Evolutionary conservation across 2,113 vertebrate genomes (phyloP).

Genomic region (Serilophus lunatus): DNA sequence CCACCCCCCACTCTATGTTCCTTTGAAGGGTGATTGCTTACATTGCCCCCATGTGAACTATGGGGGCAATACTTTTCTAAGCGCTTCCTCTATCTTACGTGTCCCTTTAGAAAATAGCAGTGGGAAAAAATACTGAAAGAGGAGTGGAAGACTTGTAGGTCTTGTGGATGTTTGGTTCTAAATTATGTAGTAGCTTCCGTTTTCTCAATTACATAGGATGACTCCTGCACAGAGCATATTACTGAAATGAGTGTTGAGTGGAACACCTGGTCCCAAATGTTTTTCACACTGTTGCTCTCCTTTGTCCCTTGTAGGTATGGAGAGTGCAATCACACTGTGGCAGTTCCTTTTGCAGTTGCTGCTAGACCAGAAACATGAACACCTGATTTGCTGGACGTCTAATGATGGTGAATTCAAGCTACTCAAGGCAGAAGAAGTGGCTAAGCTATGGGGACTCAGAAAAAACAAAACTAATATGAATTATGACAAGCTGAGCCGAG

Average conservation of each 20-base stretch:
- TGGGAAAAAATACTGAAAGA: neutral
- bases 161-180: neutral
- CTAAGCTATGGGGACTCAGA: constrained; percentile 94
- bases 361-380: constrained; percentile 94
- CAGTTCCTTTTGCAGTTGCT: constrained; percentile 98
- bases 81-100: neutral
- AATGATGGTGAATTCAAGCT: constrained; percentile 97
- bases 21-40: neutral
- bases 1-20: fast-evolving
- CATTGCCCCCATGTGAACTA: neutral
- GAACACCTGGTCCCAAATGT: neutral
- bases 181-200: neutral
- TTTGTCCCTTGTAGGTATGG: constrained; percentile 83
- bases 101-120: neutral
- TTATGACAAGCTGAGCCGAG: constrained; percentile 95
- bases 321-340: constrained; percentile 97
- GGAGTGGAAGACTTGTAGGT: neutral
- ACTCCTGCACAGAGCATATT: neutral
- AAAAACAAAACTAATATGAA: constrained; percentile 99
- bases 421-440: constrained; percentile 95
- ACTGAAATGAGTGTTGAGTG: neutral
- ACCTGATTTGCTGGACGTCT: constrained; percentile 96
- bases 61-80: neutral
- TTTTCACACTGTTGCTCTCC: constrained; percentile 26
- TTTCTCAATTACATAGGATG: neutral